phyloP scores from a whole-genome alignment of 2,888 invertebrate genomes.

The Tipula lateralis region DNA sequence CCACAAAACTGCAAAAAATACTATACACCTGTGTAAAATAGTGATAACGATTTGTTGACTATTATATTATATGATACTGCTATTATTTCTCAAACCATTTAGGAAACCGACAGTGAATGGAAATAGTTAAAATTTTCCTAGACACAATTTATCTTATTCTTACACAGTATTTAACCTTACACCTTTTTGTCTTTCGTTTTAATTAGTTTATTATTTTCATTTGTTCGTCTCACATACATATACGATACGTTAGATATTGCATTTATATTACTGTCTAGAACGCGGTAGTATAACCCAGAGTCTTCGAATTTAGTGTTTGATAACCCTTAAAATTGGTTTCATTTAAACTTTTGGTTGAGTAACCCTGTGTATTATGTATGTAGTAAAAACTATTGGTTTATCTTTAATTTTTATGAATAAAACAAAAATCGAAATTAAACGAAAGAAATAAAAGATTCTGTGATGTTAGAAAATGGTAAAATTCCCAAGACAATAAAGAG shows the following conservation, averaged over 20 bases:
- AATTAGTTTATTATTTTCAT: background rate
- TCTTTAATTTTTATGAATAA: constrained; percentile 7
- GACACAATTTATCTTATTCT: background rate
- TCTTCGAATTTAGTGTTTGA: background rate
- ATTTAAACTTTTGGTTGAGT: background rate
- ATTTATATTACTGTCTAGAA: background rate
- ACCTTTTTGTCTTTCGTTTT: background rate
- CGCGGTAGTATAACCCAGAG: background rate
- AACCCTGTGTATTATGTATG: background rate
- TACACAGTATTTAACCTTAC: background rate
- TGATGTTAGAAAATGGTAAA: background rate
- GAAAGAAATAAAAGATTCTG: background rate
- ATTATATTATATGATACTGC: background rate
- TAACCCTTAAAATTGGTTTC: background rate
- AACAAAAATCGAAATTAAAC: background rate
- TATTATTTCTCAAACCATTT: background rate
- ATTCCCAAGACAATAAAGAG: background rate
- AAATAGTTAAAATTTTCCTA: background rate
- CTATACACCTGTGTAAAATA: background rate
- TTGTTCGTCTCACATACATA: background rate
- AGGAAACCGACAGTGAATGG: background rate
- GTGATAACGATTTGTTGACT: constrained; percentile 24
- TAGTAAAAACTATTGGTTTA: background rate
- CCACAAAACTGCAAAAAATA: background rate
- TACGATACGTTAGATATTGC: background rate